phyloP scores from a whole-genome alignment of 2,113 vertebrate species.

The cat (Felis catus) region DNA sequence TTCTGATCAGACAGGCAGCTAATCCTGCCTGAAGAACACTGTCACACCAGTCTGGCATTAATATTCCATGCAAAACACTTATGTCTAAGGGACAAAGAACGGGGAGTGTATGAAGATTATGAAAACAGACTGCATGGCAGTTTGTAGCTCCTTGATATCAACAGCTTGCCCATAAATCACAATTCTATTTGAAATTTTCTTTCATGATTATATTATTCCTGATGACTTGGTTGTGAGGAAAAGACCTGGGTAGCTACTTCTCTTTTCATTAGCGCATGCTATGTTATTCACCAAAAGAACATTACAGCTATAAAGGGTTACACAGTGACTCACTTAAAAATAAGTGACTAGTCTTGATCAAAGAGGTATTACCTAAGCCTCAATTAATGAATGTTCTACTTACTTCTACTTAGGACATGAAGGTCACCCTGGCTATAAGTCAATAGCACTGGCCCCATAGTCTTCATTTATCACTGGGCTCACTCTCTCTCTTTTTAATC shows the following conservation, averaged over 20 bases:
- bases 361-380: neutral
- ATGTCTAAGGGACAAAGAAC: neutral
- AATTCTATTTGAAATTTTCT: neutral
- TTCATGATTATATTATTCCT: neutral
- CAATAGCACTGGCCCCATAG: neutral
- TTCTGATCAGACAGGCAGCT: neutral
- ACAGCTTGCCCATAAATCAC: neutral
- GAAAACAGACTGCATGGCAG: neutral
- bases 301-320: neutral
- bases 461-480: neutral
- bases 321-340: slow-evolving; percentile 47
- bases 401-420: neutral
- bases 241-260: neutral
- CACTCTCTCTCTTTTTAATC: neutral
- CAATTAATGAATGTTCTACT: neutral
- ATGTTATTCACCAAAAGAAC: neutral
- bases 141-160: neutral
- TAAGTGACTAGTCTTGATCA: slow-evolving; percentile 36
- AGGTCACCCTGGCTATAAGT: neutral
- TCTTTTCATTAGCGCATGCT: neutral
- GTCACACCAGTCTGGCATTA: neutral
- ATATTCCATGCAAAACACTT: neutral
- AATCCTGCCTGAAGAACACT: neutral
- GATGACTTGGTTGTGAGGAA: neutral
- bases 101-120: neutral